Base-by-base conservation (phyloP, 1,140 invertebrate genomes). In the Charaxes varanes region DNA sequence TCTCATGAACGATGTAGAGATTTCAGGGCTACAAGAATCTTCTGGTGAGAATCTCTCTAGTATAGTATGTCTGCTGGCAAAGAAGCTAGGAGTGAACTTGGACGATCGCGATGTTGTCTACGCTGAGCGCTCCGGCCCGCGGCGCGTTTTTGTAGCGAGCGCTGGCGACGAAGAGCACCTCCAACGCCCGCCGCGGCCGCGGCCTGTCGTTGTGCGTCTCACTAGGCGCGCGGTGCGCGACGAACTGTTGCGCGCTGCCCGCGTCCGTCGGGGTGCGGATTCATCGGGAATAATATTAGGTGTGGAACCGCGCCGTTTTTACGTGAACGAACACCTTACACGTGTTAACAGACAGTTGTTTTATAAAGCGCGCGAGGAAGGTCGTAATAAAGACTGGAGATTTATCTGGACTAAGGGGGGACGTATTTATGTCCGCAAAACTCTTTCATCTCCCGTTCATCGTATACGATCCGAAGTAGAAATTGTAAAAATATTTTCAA, bases 251-350 rank as follows among this genome's bases (percentile, higher is more conserved):
- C 19, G 19, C 6, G 19, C 19, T 6, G 2, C 19, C 6, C 19
- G 19, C 11, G 11, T 11, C n/a, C n/a, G n/a, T n/a, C n/a, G n/a
- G n/a, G n/a, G n/a, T 24, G 23, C 11, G 23, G 23, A 24, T 11
- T 24, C 23, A 11, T 10, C 23, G 23, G 23, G 23, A 1, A 24
- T 24, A 10, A 24, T 24, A 10, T n/a, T 10, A 10, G 23, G 23
- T n/a, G n/a, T n/a, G 11, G 2, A 24, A 11, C 23, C 23, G 23
- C 23, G 23, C 8, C 23, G 23, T 24, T 24, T 24, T 24, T 24
- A 10, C n/a, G n/a, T n/a, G n/a, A 23, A 35, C 19, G 22, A 24
- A 14, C 13, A 23, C 33, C 15, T 36, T 14, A 36, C 33, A n/a
- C 18, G 22, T 5, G 10, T 8, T 4, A 24, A 24, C n/a, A 24